Conservation (phyloP, 2,888 invertebrate species). For the Hydroisotoma schaefferi region DNA sequence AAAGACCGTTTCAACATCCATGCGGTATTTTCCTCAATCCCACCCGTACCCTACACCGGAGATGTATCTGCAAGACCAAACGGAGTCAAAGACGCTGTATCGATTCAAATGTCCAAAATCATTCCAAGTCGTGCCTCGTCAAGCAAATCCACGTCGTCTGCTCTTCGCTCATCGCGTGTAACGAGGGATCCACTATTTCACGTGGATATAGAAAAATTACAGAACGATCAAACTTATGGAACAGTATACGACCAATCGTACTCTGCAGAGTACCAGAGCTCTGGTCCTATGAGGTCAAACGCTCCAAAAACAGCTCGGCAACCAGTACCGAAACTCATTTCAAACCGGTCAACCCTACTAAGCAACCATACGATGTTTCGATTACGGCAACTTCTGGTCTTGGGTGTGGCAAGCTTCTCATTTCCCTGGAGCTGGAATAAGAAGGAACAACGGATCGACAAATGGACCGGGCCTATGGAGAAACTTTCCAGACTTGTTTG, state of each 20-base stretch:
- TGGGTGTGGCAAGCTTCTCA: slow-evolving; percentile 17
- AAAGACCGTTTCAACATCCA: slow-evolving; percentile 14
- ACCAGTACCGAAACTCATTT: too few species aligned
- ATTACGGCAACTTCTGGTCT: slow-evolving; percentile 20
- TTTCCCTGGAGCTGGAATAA: slow-evolving; percentile 31
- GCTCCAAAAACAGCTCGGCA: too few species aligned
- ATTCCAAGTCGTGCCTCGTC: too few species aligned
- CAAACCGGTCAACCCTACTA: slow-evolving; percentile 21
- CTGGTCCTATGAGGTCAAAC: too few species aligned
- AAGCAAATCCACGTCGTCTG: too few species aligned
- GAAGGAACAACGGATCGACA: slow-evolving; percentile 16
- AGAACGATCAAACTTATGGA: slow-evolving; percentile 6
- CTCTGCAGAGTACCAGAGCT: too few species aligned
- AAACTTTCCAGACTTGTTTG: slow-evolving; percentile 15
- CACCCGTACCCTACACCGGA: too few species aligned
- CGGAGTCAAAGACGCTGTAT: slow-evolving; percentile 1
- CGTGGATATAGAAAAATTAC: not conserved
- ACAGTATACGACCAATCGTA: not conserved
- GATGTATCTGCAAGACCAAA: not conserved
- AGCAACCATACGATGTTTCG: slow-evolving; percentile 22
- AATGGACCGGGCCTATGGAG: slow-evolving; percentile 5
- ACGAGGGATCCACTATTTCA: slow-evolving; percentile 22
- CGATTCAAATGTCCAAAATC: slow-evolving; percentile 17
- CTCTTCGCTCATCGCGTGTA: slow-evolving; percentile 4
- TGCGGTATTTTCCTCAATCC: too few species aligned